A percentile compares a stretch with the other conserved stretches of the same genome.
Conservation (phyloP, 2,113 vertebrate genomes). For the Amblyopsis rosae region DNA sequence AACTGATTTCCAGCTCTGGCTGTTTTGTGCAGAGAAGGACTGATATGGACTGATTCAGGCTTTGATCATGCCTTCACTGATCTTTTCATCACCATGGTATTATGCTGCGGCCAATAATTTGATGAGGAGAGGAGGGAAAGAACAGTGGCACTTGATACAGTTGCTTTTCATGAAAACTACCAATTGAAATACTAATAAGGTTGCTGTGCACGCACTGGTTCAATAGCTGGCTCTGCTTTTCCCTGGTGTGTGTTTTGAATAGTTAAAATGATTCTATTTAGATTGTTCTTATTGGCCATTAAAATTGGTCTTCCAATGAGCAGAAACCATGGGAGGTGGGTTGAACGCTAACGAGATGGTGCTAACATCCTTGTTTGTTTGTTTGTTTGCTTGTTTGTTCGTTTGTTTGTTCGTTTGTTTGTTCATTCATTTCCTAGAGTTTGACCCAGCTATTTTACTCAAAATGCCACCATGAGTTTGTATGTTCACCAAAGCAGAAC, state of each 20-base stretch:
- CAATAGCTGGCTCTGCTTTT: too few relatives aligned
- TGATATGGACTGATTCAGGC: slow-evolving; percentile 38
- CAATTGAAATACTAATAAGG: neutral
- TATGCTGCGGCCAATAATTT: slow-evolving; percentile 13
- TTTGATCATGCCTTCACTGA: slow-evolving; percentile 57
- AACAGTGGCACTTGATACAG: slow-evolving; percentile 12
- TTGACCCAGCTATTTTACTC: slow-evolving; percentile 1
- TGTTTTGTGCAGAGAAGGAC: slow-evolving; percentile 22
- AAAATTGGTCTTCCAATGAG: too few relatives aligned
- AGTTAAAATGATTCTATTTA: neutral
- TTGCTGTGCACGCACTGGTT: neutral
- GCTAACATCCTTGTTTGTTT: too few relatives aligned
- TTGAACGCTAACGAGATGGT: too few relatives aligned
- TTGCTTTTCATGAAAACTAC: slow-evolving; percentile 9
- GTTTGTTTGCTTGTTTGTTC: slow-evolving; percentile 1
- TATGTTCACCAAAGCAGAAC: slow-evolving; percentile 28
- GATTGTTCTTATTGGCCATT: neutral
- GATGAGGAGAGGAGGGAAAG: neutral
- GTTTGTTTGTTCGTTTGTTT: neutral
- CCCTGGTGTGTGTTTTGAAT: too few relatives aligned
- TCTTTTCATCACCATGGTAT: slow-evolving; percentile 51
- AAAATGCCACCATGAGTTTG: slow-evolving; percentile 17
- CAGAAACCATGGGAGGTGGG: too few relatives aligned
- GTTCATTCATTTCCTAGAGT: neutral
- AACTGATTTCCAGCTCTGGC: slow-evolving; percentile 57